Percentiles rank a stretch among this genome's conserved stretches.
Evolutionary conservation across 2,113 vertebrate species (phyloP).

Genomic region (Saguinus imperator): DNA sequence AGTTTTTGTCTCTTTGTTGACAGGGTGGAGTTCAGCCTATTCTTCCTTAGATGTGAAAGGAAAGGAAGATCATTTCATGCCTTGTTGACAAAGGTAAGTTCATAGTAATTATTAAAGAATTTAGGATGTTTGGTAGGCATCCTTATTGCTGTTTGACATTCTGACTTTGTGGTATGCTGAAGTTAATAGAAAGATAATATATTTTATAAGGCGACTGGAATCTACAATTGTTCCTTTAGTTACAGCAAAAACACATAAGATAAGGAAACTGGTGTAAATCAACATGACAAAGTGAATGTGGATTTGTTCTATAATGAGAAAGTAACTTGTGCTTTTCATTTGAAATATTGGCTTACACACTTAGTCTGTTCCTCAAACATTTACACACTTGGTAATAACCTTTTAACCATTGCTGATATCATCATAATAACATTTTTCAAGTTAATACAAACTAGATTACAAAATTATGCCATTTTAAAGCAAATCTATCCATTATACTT

Average conservation of each 20-base stretch:
- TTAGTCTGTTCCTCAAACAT: constrained; percentile 51
- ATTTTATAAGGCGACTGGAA: constrained; percentile 71
- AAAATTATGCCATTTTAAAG: constrained; percentile 31
- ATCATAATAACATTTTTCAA: constrained; percentile 43
- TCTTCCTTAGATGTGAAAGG: constrained; percentile 74
- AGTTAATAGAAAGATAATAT: constrained; percentile 64
- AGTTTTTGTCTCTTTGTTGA: constrained; percentile 48
- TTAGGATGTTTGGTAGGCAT: constrained; percentile 63
- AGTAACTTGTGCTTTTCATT: constrained; percentile 69
- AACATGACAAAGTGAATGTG: constrained; percentile 72
- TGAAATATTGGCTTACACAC: constrained; percentile 58
- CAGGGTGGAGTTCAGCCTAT: constrained; percentile 74
- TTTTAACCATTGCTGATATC: constrained; percentile 53
- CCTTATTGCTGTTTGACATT: constrained; percentile 46
- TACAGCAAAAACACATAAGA: constrained; percentile 77
- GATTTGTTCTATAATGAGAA: constrained; percentile 65
- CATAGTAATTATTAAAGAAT: constrained; percentile 73
- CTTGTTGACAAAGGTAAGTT: constrained; percentile 81
- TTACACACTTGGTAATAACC: background rate
- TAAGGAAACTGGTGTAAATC: constrained; percentile 79
- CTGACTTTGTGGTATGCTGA: constrained; percentile 71
- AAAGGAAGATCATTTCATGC: constrained; percentile 68
- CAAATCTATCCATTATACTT: background rate
- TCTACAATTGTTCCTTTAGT: constrained; percentile 63
- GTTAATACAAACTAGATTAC: constrained; percentile 48